Base-by-base conservation (phyloP, 2,888 invertebrate species). In the Conchocele bisecta region DNA sequence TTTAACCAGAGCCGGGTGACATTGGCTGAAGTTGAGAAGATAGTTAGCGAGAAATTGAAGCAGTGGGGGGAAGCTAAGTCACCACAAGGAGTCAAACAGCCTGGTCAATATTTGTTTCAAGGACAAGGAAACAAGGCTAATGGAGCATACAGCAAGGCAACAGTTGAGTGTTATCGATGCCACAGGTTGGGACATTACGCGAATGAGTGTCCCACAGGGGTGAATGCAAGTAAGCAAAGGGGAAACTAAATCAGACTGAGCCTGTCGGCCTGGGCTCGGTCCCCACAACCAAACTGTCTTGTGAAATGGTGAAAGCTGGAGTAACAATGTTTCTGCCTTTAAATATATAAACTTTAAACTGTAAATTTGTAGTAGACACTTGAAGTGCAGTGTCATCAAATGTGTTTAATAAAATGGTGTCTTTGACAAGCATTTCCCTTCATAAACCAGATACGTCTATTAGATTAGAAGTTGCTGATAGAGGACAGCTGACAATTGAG, bases 181-280 rank as follows among this genome's bases (percentile, higher is more conserved):
- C 46, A 46, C 24, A 46, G 15, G 9, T 22, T 46, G 5, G 22
- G 46, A 15, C 46, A 46, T 20, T 46, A 46, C 28, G 46, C 46
- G 28, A 20, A 46, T 22, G 46, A 46, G 24, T 46, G 46, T 46
- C 46, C 46, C 7, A 28, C 24, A 4, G 28, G 28, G 24, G 24
- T 22, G 22, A 46, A 20, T 20, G 13, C 5, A 20, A 46, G 46
- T 26, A 17, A 20, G 22, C 33, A 54, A n/a, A n/a, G 33, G 51
- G 50, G 11, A 68, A 72, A 72, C 72, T 68, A 68, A 44, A 7
- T 15, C 5, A 35, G 72, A 72, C 72, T 57, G 51, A 37, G 39
- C n/a, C 72, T 24, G 46, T 33, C 72, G 67, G 72, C 67, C 72
- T 50, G 22, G 61, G 37, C 17, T 63, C 56, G 51, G 67, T 72